phyloP scores from a whole-genome alignment of 2,888 invertebrate genomes.

The Euproctis similis region DNA sequence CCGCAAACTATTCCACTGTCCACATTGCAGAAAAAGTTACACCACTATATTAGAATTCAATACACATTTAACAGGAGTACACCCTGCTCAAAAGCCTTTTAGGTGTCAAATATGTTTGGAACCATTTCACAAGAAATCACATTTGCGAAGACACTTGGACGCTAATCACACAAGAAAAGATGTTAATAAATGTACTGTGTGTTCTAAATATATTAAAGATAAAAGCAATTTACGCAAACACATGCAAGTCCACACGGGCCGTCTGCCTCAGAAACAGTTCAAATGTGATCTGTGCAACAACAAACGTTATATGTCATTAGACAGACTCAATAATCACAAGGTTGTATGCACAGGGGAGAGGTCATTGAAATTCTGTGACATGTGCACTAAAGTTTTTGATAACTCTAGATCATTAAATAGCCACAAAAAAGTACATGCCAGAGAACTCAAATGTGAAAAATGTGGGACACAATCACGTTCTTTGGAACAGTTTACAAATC shows the following conservation, averaged over 20 bases:
- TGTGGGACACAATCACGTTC: conserved; percentile 72
- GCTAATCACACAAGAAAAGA: conserved; percentile 69
- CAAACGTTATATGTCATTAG: conserved; percentile 71
- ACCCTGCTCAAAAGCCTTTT: conserved; percentile 72
- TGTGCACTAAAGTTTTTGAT: conserved; percentile 74
- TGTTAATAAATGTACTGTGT: conserved; percentile 73
- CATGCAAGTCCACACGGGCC: conserved; percentile 74
- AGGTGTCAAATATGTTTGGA: conserved; percentile 73
- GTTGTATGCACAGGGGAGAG: conserved; percentile 72
- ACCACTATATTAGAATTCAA: conserved; percentile 72
- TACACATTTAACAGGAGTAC: conserved; percentile 69
- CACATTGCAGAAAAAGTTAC: conserved; percentile 73
- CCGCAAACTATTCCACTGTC: conserved; percentile 70
- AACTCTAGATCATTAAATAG: conserved; percentile 72
- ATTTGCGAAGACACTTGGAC: conserved; percentile 69
- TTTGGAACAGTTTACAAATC: conserved; percentile 68
- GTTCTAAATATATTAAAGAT: conserved; percentile 74
- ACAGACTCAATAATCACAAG: conserved; percentile 71
- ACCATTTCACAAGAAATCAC: conserved; percentile 70
- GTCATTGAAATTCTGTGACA: conserved; percentile 70
- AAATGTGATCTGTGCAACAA: conserved; percentile 74
- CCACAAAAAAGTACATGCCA: conserved; percentile 72
- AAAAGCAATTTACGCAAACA: conserved; percentile 73
- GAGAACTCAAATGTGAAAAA: conserved; percentile 69
- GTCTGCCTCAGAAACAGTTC: conserved; percentile 72